Base-by-base conservation (phyloP, 1,140 invertebrate species). In the Drosophila mojavensis region DNA sequence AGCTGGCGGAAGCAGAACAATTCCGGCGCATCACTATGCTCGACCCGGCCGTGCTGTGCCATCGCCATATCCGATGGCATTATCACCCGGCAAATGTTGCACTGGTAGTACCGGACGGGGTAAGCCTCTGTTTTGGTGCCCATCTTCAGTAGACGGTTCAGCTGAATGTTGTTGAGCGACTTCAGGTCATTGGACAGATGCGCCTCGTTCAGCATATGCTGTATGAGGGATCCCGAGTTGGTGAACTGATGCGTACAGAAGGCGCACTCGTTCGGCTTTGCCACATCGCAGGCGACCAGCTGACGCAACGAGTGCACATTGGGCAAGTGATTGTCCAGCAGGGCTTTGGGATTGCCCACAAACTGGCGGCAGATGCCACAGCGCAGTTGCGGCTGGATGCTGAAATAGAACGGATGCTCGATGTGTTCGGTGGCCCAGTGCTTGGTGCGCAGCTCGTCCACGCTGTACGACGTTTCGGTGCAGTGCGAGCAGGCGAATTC, bases 121-220 rank as follows among this genome's bases (percentile, higher is more conserved):
- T 76, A 0, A 9, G 50, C 58, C 24, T 1, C 24, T 28, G 4
- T 9, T 6, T 41, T 26, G 0, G 39, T n/a, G 15, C 65, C 62
- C 4, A 78, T 36, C 3, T 53, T 9, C 2, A 65, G 53, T 33
- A 88, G 24, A 0, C n/a, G 24, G 1, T 62, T 10, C 4, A 88
- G 15, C 0, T 77, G 51, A 0, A 0, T 48, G 6, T 89, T 70
- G 1, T 60, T 77, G 11, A 88, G 17, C 5, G 79, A 55, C 66
- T 88, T 88, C 0, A 88, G 50, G 24, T 88, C 83, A 36, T 83
- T 83, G 39, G 66, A 41, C 50, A 74, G 7, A 33, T 88, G 83
- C 2, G 59, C 59, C 41, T 60, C 41, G 0, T 6, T 0, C 4
- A 6, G 13, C 1, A 71, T 80, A 13, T 88, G 83, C 0, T 54